Evolutionary conservation across 2,797 vertebrate species (phyloP).

Genomic region (Coregonus ussuriensis): DNA sequence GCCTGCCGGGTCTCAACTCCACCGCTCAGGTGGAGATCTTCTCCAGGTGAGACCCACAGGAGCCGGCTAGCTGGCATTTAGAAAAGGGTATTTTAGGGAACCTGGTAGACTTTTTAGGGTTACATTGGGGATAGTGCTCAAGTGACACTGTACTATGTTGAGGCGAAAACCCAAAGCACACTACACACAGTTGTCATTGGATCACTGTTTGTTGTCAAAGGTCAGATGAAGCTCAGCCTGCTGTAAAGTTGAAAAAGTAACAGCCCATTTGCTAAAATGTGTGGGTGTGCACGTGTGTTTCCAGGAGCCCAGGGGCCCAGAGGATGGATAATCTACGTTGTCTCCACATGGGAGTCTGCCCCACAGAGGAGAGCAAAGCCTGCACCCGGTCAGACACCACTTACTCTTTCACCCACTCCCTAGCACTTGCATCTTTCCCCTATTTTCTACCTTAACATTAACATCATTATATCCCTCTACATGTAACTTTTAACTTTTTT

Average conservation of each 20-base stretch:
- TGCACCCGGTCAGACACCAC: conserved; percentile 85
- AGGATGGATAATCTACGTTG: conserved; percentile 93
- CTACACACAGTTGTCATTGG: background rate
- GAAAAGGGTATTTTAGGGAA: no score
- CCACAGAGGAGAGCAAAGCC: conserved; percentile 94
- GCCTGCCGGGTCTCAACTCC: conserved; percentile 70
- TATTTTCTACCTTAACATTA: no score
- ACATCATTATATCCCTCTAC: no score
- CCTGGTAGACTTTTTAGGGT: no score
- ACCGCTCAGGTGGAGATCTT: conserved; percentile 83
- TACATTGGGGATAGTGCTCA: no score
- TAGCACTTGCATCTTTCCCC: background rate
- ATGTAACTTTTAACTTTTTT: no score
- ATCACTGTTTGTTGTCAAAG: background rate
- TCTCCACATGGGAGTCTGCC: conserved; percentile 88
- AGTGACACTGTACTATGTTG: no score
- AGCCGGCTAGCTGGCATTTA: no score
- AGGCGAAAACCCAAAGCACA: no score
- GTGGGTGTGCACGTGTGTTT: background rate
- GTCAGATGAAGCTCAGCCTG: background rate
- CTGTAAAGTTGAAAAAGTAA: background rate
- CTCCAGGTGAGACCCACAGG: conserved; percentile 74
- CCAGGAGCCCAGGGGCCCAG: conserved; percentile 84
- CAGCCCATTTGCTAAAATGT: conserved; percentile 14
- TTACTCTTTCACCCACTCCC: background rate